Evolutionary conservation across 2,113 vertebrate genomes (phyloP), one percentile per base, ranked within the genome.

Genomic region (Leptodactylus fuscus): DNA sequence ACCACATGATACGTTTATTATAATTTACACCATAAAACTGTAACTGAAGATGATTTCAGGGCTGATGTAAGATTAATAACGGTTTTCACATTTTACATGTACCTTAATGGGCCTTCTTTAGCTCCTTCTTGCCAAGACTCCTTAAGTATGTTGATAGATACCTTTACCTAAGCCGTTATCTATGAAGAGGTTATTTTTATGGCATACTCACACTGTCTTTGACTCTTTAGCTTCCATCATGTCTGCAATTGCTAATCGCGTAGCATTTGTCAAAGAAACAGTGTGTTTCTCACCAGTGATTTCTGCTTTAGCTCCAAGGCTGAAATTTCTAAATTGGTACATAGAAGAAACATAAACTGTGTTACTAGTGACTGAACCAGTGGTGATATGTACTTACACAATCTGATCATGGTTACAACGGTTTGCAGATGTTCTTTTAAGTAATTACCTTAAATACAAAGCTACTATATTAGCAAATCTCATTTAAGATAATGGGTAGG

Each of bases 251-350:
- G 84, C 29, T 6, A 0, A 0, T 89, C 93, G 95, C 7, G 95
- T 96, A 0, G 73, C 0, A 0, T 32, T 0, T 49, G 90, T 76
- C 10, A 99, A 93, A 1, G 2, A 0, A 22, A 91, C 92, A 32
- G 93, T 91, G 20, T 91, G 90, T 89, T 99, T 99, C 69, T 97
- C 96, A 12, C 92, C 94, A 0, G 96, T 95, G 55, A 88, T 93
- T 91, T 99, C 98, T 36, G 95, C 90, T 91, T 98, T 98, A 88
- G 97, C 97, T 87, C 97, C 97, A 60, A 96, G 93, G 87, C 85
- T 95, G 77, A 95, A 70, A 88, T 98, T 96, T 92, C 97, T 99
- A 89, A 87, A 78, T 41, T 71, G 55, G 78, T 38, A 46, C 87
- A 24, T 0, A 88, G 82, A 89, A 91, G 67, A 38, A 10, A 87